These are phyloP conservation scores for Diplazon laetatorius DNA, from an alignment of 2,888 invertebrate genomes.

Conservation along the genomic window DNA sequence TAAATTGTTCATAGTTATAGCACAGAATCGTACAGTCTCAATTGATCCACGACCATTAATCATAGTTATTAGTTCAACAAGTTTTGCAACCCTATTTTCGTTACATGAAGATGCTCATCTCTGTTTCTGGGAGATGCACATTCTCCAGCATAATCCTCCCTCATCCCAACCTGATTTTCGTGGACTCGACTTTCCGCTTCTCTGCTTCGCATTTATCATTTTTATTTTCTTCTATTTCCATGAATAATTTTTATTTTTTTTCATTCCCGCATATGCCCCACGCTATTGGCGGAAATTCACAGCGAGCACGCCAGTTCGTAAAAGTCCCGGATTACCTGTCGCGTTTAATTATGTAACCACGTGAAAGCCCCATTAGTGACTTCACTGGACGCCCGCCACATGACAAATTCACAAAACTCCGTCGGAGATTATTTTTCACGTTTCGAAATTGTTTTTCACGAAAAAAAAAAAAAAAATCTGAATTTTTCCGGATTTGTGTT, in stretches of 20 bases:
- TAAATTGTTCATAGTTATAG: no score
- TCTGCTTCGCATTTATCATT: neutral
- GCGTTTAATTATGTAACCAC: neutral
- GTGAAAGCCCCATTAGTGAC: neutral
- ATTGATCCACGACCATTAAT: no score
- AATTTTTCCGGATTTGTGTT: slow-evolving; percentile 2
- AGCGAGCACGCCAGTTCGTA: neutral
- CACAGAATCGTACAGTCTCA: no score
- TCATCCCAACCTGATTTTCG: slow-evolving; percentile 13
- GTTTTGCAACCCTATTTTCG: no score
- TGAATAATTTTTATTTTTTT: no score
- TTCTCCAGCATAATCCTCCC: no score
- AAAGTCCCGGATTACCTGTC: no score
- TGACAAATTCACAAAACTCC: neutral
- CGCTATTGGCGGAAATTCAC: neutral
- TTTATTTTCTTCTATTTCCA: no score
- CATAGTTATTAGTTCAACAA: no score
- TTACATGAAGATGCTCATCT: no score
- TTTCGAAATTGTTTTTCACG: neutral
- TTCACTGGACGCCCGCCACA: neutral
- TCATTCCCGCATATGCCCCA: no score
- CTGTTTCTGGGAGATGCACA: no score
- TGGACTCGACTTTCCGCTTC: slow-evolving; percentile 13
- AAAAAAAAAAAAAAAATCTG: neutral
- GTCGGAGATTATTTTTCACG: neutral